Base-by-base conservation (phyloP, 2,888 invertebrate species). In the Parthenolecanium corni region DNA sequence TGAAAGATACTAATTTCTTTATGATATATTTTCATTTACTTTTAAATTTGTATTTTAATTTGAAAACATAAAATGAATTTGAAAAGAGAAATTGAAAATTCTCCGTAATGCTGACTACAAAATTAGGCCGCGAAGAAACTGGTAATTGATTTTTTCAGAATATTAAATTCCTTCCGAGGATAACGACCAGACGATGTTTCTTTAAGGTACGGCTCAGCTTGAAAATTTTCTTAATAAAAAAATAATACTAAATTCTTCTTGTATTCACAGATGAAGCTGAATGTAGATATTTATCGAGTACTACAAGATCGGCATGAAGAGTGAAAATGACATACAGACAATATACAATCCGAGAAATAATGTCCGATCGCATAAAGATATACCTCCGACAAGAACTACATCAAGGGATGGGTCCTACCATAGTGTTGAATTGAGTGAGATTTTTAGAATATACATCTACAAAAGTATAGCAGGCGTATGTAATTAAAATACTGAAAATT, bases 271-370 rank as follows among this genome's bases (percentile, higher is more conserved):
- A 31, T 31, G 31, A 31, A 31, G 31, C 31, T 31, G 31, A 6
- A 9, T 31, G 4, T 9, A 31, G 31, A 31, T 68, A 87, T 84
- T 72, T 92, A 91, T 72, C 86, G 85, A 0, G 93, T 93, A 71
- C 92, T 90, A 67, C 85, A 12, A 3, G 63, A 62, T 44, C 52
- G 46, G 16, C 18, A 66, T 66, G 66, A 66, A 62, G 56, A 65
- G 58, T 44, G 66, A 66, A 52, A 66, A 53, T 42, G 66, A 66
- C 61, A 65, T 66, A 42, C 64, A 63, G 11, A 66, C 66, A 6
- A 66, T 66, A 51, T 66, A 65, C 44, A 66, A 66, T 44, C 66
- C 66, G 6, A 63, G 61, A 14, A 63, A 65, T 21, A 53, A 52
- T 21, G 46, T 63, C 36, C 52, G 63, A 20, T 21, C 44, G 20